Base-by-base conservation (phyloP, 2,888 invertebrate species). In the Harmothoe impar region DNA sequence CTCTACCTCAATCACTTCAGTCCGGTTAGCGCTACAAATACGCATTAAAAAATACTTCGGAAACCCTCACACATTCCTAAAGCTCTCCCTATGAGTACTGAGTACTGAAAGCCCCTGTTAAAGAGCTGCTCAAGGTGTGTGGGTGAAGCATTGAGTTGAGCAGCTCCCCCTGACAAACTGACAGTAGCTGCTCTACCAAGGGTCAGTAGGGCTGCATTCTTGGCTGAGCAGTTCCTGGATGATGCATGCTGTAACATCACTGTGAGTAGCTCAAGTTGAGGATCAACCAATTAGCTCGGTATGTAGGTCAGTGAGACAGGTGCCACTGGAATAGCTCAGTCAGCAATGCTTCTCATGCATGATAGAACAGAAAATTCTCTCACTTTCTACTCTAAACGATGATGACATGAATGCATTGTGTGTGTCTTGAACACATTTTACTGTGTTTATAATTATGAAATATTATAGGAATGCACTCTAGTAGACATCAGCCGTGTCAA, bases 121-220 rank as follows among this genome's bases (percentile, higher is more conserved):
- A 62, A 62, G 62, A 62, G 62, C 62, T 7, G 62, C 62, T 62
- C 62, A 62, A 20, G 62, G n/a, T 62, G 62, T 62, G n/a, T 62
- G 20, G 62, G 15, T 62, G 62, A 62, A 20, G 62, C 15, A 62
- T 62, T n/a, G 62, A 62, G 3, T 1, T 62, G 62, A 62, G 62
- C 62, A n/a, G 62, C 62, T 62, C 62, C 15, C 62, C 62, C 62
- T 62, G 62, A 62, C 62, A 62, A 3, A 5, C 62, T 62, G 62
- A 62, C 62, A 62, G 62, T 62, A 62, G 62, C 62, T 43, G 62
- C 62, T 62, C 20, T 62, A n/a, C 62, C 62, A 20, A 5, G 20
- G n/a, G 62, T 62, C 62, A 62, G 62, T 10, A 43, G 43, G 43
- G 43, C 62, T n/a, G n/a, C 62, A 5, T n/a, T 43, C 43, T 43